These are phyloP conservation scores for Boulengeromyrus knoepffleri DNA, from an alignment of 2,113 vertebrate species.

Conservation along the genomic window DNA sequence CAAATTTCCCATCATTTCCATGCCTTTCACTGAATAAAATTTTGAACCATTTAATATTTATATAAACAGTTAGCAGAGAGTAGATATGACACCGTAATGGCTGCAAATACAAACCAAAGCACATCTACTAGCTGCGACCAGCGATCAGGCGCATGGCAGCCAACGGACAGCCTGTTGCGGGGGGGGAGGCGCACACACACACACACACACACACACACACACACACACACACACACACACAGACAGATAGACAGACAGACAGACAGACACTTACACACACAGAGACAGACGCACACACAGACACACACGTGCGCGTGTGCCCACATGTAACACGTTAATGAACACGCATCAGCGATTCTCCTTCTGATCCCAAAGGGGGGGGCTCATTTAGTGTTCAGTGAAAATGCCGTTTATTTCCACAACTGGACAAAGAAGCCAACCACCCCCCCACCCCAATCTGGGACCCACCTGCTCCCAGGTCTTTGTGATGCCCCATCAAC, in stretches of 20 bases:
- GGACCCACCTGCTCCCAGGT: neutral
- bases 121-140: neutral
- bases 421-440: neutral
- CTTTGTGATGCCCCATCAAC: neutral
- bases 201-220: neutral
- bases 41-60: neutral
- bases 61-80: neutral
- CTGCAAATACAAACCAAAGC: neutral
- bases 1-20: neutral
- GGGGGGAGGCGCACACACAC: rapidly evolving
- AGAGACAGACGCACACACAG: rapidly evolving
- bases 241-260: too few relatives aligned
- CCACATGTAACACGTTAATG: neutral
- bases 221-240: too few relatives aligned
- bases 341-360: neutral
- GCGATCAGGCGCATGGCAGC: neutral
- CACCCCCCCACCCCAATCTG: neutral
- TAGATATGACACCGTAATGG: neutral
- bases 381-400: neutral
- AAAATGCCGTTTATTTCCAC: neutral
- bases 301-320: neutral
- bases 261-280: neutral
- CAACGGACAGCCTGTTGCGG: too few relatives aligned
- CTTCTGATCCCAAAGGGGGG: neutral
- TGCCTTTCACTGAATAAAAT: neutral